Evolutionary conservation across 2,888 invertebrate genomes (phyloP).

Genomic region (Synergus japonicus): DNA sequence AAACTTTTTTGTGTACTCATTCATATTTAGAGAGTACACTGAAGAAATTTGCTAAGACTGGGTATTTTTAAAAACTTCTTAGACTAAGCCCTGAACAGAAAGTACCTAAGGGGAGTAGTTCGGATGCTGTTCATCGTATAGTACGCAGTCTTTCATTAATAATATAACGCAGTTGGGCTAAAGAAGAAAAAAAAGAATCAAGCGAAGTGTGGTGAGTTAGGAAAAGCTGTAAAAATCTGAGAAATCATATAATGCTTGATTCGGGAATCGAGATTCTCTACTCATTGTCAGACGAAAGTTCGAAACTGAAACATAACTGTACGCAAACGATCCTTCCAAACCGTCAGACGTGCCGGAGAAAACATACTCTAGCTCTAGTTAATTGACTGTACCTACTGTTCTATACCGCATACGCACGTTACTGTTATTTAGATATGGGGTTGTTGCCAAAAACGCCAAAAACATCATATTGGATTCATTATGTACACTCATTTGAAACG

Average conservation of each 20-base stretch:
- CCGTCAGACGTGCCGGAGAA: slow-evolving; percentile 13
- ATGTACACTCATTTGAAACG: background rate
- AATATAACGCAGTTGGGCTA: slow-evolving; percentile 1
- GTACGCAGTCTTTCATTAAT: slow-evolving; percentile 20
- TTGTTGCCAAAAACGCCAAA: slow-evolving; percentile 22
- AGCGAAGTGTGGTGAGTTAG: slow-evolving; percentile 36
- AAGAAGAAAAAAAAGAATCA: background rate
- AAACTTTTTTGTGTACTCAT: too few species aligned
- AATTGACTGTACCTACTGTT: slow-evolving; percentile 25
- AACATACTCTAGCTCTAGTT: slow-evolving; percentile 16
- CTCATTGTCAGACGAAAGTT: slow-evolving; percentile 36
- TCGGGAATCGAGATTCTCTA: slow-evolving; percentile 19
- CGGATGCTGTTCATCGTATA: background rate
- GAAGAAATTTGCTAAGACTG: too few species aligned
- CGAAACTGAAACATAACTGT: slow-evolving; percentile 41
- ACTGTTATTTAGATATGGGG: slow-evolving; percentile 32
- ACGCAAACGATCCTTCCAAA: slow-evolving; percentile 31
- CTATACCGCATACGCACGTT: slow-evolving; percentile 24
- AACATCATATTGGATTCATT: slow-evolving; percentile 13
- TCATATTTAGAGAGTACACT: too few species aligned
- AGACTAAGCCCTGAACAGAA: too few species aligned
- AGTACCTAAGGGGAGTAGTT: slow-evolving; percentile 17
- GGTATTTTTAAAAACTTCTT: too few species aligned
- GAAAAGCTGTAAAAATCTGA: slow-evolving; percentile 15
- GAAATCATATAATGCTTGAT: slow-evolving; percentile 4